Evolutionary conservation across 2,113 vertebrate species (phyloP).

Genomic region (Psammodynastes pulverulentus): DNA sequence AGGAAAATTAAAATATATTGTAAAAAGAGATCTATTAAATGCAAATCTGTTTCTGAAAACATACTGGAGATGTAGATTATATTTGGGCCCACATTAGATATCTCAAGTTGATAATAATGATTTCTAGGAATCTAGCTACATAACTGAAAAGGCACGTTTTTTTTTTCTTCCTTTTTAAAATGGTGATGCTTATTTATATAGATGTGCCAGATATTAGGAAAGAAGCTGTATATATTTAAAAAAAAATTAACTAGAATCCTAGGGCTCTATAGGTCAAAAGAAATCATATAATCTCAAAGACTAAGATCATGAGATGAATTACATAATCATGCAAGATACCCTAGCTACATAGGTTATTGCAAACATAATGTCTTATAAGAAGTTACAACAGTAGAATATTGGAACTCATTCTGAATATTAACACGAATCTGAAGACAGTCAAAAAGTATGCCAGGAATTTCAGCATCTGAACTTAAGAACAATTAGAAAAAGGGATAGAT

Average conservation of each 20-base stretch:
- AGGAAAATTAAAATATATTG: neutral
- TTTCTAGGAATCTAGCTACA: neutral
- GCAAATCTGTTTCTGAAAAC: neutral
- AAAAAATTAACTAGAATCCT: neutral
- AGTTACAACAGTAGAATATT: neutral
- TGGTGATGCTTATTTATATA: neutral
- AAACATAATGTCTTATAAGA: neutral
- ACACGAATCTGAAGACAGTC: neutral
- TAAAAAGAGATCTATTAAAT: neutral
- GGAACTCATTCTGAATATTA: neutral
- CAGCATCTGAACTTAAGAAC: neutral
- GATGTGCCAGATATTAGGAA: neutral
- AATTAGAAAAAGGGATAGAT: neutral
- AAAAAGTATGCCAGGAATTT: neutral
- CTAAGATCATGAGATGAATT: neutral
- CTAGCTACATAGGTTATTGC: neutral
- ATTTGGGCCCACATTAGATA: neutral
- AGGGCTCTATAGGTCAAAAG: neutral
- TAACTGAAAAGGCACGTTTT: neutral
- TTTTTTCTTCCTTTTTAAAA: neutral
- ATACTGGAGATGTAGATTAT: neutral
- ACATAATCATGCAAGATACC: neutral
- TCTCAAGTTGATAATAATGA: neutral
- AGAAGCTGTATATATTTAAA: neutral
- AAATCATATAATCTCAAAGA: neutral